Percentiles rank a stretch among this genome's conserved stretches.
Evolutionary conservation across 2,113 vertebrate genomes (phyloP).

Genomic region (Sylvietta virens): DNA sequence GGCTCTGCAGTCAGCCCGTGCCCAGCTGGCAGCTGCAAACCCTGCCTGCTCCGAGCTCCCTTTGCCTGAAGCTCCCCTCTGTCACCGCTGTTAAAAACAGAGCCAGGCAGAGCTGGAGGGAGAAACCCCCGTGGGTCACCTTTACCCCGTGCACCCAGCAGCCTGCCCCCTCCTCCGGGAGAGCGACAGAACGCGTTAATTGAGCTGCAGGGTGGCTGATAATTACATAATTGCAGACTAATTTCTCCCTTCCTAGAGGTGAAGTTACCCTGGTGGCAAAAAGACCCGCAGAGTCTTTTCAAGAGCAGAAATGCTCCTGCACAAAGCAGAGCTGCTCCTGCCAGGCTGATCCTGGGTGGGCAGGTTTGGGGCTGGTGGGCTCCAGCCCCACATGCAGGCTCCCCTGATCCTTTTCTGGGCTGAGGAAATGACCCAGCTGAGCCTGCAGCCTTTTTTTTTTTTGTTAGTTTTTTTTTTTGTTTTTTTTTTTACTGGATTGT

Average conservation of each 20-base stretch:
- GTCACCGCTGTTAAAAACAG: accelerated
- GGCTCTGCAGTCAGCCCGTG: too few relatives aligned
- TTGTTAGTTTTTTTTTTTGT: too few relatives aligned
- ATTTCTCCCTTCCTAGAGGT: slow-evolving; percentile 28
- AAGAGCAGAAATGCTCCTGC: background rate
- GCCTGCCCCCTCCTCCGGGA: background rate
- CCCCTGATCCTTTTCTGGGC: background rate
- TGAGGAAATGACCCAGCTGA: background rate
- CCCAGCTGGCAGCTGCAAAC: background rate
- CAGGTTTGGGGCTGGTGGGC: background rate
- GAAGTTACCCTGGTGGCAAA: background rate
- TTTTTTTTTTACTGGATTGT: background rate
- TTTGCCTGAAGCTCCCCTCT: background rate
- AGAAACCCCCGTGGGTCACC: accelerated
- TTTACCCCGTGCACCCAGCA: background rate
- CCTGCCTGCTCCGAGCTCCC: background rate
- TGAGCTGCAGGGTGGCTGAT: background rate
- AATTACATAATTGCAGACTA: slow-evolving; percentile 23
- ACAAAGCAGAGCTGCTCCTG: accelerated
- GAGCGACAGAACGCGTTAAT: background rate
- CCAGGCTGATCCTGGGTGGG: background rate
- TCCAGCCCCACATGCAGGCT: background rate
- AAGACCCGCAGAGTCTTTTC: background rate
- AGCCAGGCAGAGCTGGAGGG: background rate
- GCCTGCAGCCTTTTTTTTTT: background rate